Conservation (phyloP, 2,797 vertebrate species). For the Anguilla anguilla region DNA sequence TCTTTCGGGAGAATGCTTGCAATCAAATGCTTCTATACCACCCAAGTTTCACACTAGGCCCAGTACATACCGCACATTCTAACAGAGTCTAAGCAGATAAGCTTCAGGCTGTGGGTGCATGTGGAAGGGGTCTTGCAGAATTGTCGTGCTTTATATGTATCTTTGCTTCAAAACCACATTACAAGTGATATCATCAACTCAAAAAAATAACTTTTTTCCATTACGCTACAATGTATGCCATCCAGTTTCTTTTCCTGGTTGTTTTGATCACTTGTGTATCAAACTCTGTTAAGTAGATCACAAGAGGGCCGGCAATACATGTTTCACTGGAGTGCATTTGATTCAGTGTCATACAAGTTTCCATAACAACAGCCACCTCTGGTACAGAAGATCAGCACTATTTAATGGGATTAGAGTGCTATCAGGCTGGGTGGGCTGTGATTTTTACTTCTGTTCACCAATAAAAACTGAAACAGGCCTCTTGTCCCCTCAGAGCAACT, state of each 20-base stretch:
- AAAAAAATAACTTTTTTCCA: conserved; percentile 28
- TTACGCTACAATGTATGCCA: not conserved
- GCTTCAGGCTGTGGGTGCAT: not conserved
- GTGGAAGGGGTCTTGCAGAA: not conserved
- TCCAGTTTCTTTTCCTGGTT: conserved; percentile 48
- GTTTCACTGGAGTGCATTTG: conserved; percentile 60
- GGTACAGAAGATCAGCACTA: conserved; percentile 55
- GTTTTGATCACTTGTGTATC: conserved; percentile 56
- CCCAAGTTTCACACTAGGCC: not conserved
- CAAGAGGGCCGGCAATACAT: conserved; percentile 61
- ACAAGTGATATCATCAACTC: not conserved
- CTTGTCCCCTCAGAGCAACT: conserved; percentile 36
- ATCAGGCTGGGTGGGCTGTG: conserved; percentile 57
- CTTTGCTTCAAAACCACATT: conserved; percentile 9
- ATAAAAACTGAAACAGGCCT: conserved; percentile 61
- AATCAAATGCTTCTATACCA: not conserved
- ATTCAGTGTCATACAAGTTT: conserved; percentile 62
- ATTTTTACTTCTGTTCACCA: conserved; percentile 63
- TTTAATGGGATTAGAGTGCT: conserved; percentile 58
- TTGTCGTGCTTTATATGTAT: conserved; percentile 37
- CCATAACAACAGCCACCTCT: conserved; percentile 62
- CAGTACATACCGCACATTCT: not conserved
- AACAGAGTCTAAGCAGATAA: conserved; percentile 3
- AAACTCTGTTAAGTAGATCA: conserved; percentile 60
- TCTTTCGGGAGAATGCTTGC: not conserved